Base-by-base conservation (phyloP, 2,797 vertebrate genomes). In the Sardinella longiceps region DNA sequence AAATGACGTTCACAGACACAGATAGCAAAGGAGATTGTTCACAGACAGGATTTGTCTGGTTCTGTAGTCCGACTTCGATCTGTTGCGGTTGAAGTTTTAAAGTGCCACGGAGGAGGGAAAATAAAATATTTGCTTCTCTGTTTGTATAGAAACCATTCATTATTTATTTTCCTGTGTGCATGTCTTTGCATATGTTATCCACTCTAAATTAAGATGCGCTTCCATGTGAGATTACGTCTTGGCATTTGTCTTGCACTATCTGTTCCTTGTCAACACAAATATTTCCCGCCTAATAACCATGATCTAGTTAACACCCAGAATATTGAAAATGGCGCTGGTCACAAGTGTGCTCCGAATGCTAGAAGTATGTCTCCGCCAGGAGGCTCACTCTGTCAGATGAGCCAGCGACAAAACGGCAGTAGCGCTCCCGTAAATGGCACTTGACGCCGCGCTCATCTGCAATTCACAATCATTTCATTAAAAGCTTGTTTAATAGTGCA, bases 401-500 rank as follows among this genome's bases (percentile, higher is more conserved):
- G 63, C 30, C 63, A 70, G 3, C 5, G 63, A 70, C n/a, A 14
- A 70, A 33, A 70, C 1, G 14, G 28, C 28, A 70, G 14, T n/a
- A 70, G 28, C 12, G 28, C 37, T 70, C 14, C 18, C 1, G 10
- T 15, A 70, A 70, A 70, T 28, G 14, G 28, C 30, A 70, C 63
- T 70, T 70, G 51, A 82, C 81, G 43, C 86, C 66, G 81, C 70
- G 20, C 80, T 28, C 84, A 33, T 86, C 86, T 63, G 81, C 25
- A 37, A 80, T 83, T 86, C 82, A 70, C 58, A 63, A 83, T 80
- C 48, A 84, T 85, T 83, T 74, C 80, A 80, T 66, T 82, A 80
- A 81, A 60, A 63, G 82, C 82, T 63, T 74, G 20, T 87, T 85
- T 87, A 70, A 88, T 84, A 84, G 58, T 80, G 70, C 87, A 88